Conservation (phyloP, 2,113 vertebrate species). For the Tragelaphus strepsiceros region DNA sequence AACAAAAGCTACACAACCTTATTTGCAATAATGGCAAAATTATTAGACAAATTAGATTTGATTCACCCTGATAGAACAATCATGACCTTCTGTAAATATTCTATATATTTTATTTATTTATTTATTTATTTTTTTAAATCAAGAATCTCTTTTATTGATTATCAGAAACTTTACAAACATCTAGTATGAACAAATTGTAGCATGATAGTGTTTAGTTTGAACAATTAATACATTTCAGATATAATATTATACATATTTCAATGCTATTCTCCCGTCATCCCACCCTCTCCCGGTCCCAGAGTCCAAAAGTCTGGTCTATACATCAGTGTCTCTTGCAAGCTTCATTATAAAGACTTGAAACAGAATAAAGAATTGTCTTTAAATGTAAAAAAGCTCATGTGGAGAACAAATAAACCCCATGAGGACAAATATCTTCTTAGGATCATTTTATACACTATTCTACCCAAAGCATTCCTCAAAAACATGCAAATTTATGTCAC, state of each 20-base stretch:
- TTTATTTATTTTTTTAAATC: too few species aligned
- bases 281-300: too few species aligned
- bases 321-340: too few species aligned
- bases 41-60: neutral
- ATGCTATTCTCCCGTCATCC: too few species aligned
- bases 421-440: neutral
- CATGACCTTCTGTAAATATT: neutral
- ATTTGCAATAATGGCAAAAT: neutral
- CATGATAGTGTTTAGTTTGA: too few species aligned
- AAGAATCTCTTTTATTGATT: too few species aligned
- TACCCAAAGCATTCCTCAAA: constrained; percentile 19
- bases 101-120: neutral
- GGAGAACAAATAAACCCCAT: neutral
- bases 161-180: too few species aligned
- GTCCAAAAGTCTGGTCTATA: too few species aligned
- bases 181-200: too few species aligned
- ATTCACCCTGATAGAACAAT: neutral
- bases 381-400: neutral
- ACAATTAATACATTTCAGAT: too few species aligned
- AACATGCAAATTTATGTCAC: constrained; percentile 3
- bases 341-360: neutral
- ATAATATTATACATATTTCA: too few species aligned
- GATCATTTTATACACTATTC: neutral
- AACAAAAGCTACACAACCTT: neutral
- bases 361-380: neutral